Base-by-base conservation (phyloP, 2,113 vertebrate species). In the Bostrychus sinensis region DNA sequence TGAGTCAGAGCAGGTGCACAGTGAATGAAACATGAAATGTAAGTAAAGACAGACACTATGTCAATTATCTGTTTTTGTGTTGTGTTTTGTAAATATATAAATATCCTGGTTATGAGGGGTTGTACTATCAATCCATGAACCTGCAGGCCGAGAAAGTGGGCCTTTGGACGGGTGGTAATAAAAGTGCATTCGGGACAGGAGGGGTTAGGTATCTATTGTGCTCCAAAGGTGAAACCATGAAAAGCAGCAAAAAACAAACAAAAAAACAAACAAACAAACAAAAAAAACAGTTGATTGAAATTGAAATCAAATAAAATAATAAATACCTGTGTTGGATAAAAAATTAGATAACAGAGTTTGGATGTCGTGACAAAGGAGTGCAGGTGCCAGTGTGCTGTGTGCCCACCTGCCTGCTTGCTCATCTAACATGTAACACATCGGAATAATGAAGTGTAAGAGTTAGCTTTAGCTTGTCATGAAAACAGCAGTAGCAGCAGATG, bases 391-490 rank as follows among this genome's bases (percentile, higher is more conserved):
- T 54, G 11, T 38, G 74, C 63, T 57, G 62, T 32, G 55, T 66
- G 77, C 75, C 80, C 63, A 72, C 46, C 68, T 60, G 39, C 62
- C 51, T 20, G 25, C 64, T 58, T 20, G 53, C 74, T 60, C 61
- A 38, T 42, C 68, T 58, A 67, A 84, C 75, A 48, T 80, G 79
- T 73, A 86, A 78, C 81, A 68, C 56, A 16, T 72, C 66, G 70
- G 56, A 78, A 81, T 86, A 78, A 89, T 85, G 81, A 42, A 73
- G 54, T 84, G 83, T 88, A 89, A 92, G 84, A 66, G 62, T 70
- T 78, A 82, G 84, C 86, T 88, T 87, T 84, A 85, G 78, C 83
- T 83, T 80, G 88, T 83, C 81, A 80, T 72, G 81, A 66, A 87
- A 81, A 75, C 79, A 13, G 75, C 75, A 55, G 82, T 42, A 66